Evolutionary conservation across 1,140 invertebrate genomes (phyloP), one percentile per base, ranked within the genome.

Genomic region (Archegozetes longisetosus): DNA sequence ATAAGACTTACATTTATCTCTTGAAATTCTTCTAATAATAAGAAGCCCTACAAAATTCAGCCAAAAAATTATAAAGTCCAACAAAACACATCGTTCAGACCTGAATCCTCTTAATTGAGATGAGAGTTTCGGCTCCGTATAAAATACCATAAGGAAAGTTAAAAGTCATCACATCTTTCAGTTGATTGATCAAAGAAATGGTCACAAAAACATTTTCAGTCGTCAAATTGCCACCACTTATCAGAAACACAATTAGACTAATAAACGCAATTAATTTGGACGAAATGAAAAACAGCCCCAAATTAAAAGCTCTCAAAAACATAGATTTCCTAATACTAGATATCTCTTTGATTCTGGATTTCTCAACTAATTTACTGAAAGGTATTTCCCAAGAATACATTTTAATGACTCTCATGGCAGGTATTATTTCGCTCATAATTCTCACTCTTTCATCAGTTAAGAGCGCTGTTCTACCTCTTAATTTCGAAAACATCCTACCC

Each of bases 361-460:
- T 62, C 50, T 77, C 73, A 1, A 83, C 74, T 49, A 86, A 74
- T 58, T 75, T 76, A 46, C 78, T 75, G 68, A 87, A 88, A 0
- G 83, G 79, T 65, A 79, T 79, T 70, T 88, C 85, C 85, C 85
- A 88, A 2, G 84, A 82, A 65, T 88, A 88, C 86, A 92, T 90
- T 75, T 92, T 93, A 56, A 92, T 84, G 28, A 89, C 82, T 71
- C 88, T 82, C 65, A 92, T 86, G 0, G 85, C 87, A 54, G 80
- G 79, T 25, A 93, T 81, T n/a, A 93, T 84, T 74, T 92, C 88
- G 68, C 85, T 88, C 84, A 91, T 89, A 54, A 89, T 70, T 56
- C 82, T 76, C 0, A 92, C 82, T 60, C 88, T 76, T 66, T 88
- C 80, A 68, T 93, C 89, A 0, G 87, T 89, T 64, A 78, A 77